Conservation (phyloP, 2,113 vertebrate genomes). For the Pachycephala philippinensis region DNA sequence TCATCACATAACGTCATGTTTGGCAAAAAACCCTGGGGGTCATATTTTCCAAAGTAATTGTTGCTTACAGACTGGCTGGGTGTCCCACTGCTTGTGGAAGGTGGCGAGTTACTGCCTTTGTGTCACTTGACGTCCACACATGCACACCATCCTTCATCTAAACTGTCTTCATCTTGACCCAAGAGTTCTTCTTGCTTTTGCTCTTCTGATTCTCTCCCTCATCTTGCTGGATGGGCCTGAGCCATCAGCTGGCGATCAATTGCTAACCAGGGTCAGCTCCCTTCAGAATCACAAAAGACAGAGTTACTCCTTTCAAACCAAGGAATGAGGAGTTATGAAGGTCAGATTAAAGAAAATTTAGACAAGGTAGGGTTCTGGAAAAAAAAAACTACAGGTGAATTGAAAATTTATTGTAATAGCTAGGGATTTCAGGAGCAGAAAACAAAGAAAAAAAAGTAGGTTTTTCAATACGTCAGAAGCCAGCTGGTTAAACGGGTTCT, state of each 20-base stretch:
- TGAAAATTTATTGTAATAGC: neutral
- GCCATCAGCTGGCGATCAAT: neutral
- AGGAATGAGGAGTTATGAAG: neutral
- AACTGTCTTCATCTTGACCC: neutral
- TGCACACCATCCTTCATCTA: neutral
- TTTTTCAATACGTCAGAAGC: neutral
- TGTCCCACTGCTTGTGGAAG: neutral
- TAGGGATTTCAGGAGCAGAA: neutral
- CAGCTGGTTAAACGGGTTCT: neutral
- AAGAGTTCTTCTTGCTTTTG: neutral
- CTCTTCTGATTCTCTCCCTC: neutral
- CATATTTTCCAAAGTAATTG: neutral
- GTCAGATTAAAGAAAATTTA: neutral
- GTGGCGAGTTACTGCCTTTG: neutral
- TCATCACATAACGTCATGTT: neutral
- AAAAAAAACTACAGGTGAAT: neutral
- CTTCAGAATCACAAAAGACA: neutral
- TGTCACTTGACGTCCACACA: neutral
- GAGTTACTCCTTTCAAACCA: neutral
- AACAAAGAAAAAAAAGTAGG: neutral
- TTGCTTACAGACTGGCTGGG: neutral
- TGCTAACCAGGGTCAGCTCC: neutral
- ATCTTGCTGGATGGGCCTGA: neutral
- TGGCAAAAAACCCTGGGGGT: neutral
- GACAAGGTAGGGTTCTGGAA: rapidly evolving